Percentiles rank a stretch among this genome's conserved stretches.
phyloP scores from a whole-genome alignment of 2,888 invertebrate species.

The Scaptomyza flava region DNA sequence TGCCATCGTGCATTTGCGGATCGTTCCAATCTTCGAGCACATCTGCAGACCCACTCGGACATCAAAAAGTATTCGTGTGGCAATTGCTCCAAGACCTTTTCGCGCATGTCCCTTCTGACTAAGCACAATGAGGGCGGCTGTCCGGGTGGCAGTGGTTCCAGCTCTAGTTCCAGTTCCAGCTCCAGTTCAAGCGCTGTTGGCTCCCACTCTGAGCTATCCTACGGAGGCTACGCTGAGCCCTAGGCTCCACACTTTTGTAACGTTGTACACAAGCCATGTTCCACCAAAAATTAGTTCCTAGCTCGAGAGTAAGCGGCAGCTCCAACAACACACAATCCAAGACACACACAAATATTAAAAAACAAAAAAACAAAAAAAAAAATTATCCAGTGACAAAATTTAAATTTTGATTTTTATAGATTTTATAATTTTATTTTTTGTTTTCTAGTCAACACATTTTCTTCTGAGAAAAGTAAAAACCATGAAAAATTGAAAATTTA shows the following conservation, averaged over 20 bases:
- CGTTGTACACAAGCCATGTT: slow-evolving; percentile 74
- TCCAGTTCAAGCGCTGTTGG: slow-evolving; percentile 37
- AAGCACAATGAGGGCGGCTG: slow-evolving; percentile 98
- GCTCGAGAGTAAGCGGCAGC: slow-evolving; percentile 71
- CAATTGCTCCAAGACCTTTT: slow-evolving; percentile 97
- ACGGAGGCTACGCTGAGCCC: slow-evolving; percentile 73
- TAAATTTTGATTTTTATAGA: slow-evolving; percentile 22
- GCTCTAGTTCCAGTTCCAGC: slow-evolving; percentile 31
- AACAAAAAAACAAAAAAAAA: slow-evolving; percentile 25
- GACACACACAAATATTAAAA: slow-evolving; percentile 29
- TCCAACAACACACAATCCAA: slow-evolving; percentile 42
- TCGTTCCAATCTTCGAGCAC: slow-evolving; percentile 97
- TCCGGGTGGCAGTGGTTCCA: slow-evolving; percentile 84
- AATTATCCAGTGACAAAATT: slow-evolving; percentile 46
- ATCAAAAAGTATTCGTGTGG: slow-evolving; percentile 98
- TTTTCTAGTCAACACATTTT: slow-evolving; percentile 81
- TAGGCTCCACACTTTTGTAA: slow-evolving; percentile 42
- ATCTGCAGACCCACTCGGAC: slow-evolving; percentile 98
- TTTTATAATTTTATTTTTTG: slow-evolving; percentile 45
- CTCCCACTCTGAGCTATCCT: slow-evolving; percentile 61
- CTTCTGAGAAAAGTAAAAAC: slow-evolving; percentile 62
- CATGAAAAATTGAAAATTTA: slow-evolving; percentile 13
- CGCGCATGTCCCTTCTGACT: slow-evolving; percentile 96
- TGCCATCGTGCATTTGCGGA: slow-evolving; percentile 99
- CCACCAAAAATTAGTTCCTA: slow-evolving; percentile 85